These are phyloP conservation scores for Platyrinchus mystaceus DNA, from an alignment of 2,797 vertebrate genomes.

Conservation along the genomic window DNA sequence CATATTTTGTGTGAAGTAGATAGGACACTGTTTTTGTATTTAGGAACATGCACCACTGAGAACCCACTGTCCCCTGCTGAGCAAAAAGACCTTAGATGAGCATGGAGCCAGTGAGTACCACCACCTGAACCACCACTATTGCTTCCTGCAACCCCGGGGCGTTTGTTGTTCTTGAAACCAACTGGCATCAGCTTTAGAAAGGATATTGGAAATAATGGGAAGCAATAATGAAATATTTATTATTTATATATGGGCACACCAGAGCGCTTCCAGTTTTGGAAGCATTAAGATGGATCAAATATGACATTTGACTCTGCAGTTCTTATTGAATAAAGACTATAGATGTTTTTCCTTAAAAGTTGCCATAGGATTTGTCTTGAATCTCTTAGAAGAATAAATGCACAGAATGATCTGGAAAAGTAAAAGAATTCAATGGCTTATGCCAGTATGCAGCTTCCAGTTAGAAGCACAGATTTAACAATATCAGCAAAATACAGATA, in stretches of 20 bases:
- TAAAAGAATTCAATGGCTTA: neutral
- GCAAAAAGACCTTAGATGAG: neutral
- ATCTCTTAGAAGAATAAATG: neutral
- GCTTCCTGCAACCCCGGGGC: neutral
- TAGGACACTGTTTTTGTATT: neutral
- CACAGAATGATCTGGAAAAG: neutral
- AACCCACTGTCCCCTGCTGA: neutral
- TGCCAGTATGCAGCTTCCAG: neutral
- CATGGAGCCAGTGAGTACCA: neutral
- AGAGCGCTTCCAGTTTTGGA: neutral
- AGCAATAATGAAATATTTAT: neutral
- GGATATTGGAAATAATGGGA: neutral
- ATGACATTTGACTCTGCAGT: neutral
- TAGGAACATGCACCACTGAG: neutral
- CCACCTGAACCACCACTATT: fast-evolving
- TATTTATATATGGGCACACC: neutral
- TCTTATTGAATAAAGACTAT: neutral
- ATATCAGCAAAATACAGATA: neutral
- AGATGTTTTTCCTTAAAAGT: neutral
- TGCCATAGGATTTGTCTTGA: neutral
- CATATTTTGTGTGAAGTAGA: neutral
- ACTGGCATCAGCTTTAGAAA: neutral
- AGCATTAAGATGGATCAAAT: neutral
- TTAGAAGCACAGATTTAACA: neutral
- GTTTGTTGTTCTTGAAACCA: neutral